A percentile compares a stretch with the other conserved stretches of the same genome.
Evolutionary conservation across 2,797 vertebrate species (phyloP).

Genomic region (Tragelaphus oryx): DNA sequence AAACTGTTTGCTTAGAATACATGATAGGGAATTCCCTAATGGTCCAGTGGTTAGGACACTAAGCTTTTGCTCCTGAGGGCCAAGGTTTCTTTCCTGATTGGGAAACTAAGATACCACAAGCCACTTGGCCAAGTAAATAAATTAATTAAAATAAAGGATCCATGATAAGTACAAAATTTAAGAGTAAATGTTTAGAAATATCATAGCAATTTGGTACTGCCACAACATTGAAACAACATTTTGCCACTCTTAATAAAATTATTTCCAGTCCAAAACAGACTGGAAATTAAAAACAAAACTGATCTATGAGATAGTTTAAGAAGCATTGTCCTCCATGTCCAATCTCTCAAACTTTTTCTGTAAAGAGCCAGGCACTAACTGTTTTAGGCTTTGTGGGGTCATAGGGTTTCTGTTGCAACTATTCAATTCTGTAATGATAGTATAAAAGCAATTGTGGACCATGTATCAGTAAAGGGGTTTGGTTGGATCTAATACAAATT

Average conservation of each 20-base stretch:
- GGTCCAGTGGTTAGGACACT: background rate
- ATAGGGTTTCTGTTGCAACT: background rate
- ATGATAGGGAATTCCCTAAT: background rate
- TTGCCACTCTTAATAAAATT: conserved; percentile 23
- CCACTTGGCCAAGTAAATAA: background rate
- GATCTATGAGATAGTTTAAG: background rate
- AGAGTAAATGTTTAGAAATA: background rate
- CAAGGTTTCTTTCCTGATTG: background rate
- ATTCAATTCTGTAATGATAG: background rate
- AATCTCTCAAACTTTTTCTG: background rate
- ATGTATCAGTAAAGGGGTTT: background rate
- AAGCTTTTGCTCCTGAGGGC: background rate
- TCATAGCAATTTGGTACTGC: background rate
- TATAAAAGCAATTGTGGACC: background rate
- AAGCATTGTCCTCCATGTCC: background rate
- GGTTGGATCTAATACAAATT: conserved; percentile 38
- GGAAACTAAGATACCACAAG: background rate
- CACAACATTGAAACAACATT: background rate
- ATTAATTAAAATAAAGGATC: background rate
- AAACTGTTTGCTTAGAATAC: background rate
- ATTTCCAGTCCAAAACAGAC: background rate
- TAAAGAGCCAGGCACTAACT: background rate
- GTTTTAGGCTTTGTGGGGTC: background rate
- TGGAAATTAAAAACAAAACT: background rate
- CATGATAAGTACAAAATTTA: background rate